phyloP scores from a whole-genome alignment of 2,888 invertebrate species.

The Rhingia campestris region DNA sequence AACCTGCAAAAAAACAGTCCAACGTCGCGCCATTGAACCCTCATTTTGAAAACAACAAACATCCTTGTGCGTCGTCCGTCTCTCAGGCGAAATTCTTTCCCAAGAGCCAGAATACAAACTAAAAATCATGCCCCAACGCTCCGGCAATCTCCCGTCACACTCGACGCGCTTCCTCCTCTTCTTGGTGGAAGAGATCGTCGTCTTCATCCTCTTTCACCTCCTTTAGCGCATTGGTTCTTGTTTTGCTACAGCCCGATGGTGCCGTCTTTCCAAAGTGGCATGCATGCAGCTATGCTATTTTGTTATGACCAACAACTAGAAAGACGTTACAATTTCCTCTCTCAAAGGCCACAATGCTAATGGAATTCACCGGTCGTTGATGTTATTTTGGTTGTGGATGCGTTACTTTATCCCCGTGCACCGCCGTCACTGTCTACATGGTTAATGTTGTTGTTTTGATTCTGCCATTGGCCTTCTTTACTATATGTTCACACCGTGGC shows the following conservation, averaged over 20 bases:
- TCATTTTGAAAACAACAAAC: conserved; percentile 67
- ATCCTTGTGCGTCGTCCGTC: conserved; percentile 60
- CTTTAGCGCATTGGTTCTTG: conserved; percentile 41
- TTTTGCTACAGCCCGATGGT: conserved; percentile 18
- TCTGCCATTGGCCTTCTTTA: conserved; percentile 58
- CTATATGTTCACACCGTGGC: conserved; percentile 45
- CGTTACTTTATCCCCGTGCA: conserved; percentile 42
- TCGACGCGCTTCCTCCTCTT: conserved; percentile 36
- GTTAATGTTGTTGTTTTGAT: conserved; percentile 65
- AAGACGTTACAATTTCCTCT: conserved; percentile 69
- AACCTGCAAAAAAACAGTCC: conserved; percentile 35
- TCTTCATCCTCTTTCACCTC: conserved; percentile 6
- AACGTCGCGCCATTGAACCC: conserved; percentile 57
- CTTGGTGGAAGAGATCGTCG: conserved; percentile 8
- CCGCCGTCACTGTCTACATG: conserved; percentile 27
- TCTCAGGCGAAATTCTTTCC: conserved; percentile 46
- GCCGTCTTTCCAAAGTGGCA: conserved; percentile 35
- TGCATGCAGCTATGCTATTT: conserved; percentile 65
- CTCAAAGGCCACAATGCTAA: conserved; percentile 59
- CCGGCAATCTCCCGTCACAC: conserved; percentile 33
- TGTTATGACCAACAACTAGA: conserved; percentile 65
- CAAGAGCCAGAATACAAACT: conserved; percentile 30
- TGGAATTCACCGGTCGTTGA: conserved; percentile 67
- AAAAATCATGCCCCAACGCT: conserved; percentile 44
- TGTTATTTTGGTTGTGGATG: conserved; percentile 63